Conservation (phyloP, 2,113 vertebrate species). For the Engraulis encrasicolus region DNA sequence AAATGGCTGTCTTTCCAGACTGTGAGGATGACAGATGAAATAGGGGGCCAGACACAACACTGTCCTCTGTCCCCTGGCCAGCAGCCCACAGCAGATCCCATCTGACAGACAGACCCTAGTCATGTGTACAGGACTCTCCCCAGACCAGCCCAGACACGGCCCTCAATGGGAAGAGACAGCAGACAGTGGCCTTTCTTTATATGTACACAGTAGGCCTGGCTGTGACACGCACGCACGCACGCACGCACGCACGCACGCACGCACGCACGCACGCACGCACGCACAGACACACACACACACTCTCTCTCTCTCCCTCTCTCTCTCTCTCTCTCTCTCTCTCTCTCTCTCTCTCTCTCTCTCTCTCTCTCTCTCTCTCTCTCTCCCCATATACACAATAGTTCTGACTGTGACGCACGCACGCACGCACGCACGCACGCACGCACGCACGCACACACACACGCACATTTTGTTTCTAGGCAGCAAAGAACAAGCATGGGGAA, state of each 20-base stretch:
- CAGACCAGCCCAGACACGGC: background rate
- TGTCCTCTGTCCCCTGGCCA: background rate
- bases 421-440: conserved; percentile 35
- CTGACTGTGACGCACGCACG: background rate
- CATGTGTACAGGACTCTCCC: background rate
- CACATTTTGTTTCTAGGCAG: conserved; percentile 48
- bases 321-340: too few relatives aligned
- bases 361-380: too few relatives aligned
- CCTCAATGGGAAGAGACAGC: background rate
- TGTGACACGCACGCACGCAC: background rate
- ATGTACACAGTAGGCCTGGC: background rate
- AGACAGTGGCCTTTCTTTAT: background rate
- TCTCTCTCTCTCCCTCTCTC: too few relatives aligned
- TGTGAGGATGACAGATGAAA: background rate
- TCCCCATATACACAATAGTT: background rate
- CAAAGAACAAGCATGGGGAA: conserved; percentile 44
- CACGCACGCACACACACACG: conserved; percentile 47
- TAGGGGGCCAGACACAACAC: background rate
- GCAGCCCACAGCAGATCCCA: background rate
- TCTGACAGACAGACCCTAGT: background rate
- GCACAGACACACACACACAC: too few relatives aligned
- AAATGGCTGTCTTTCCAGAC: background rate
- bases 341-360: too few relatives aligned
- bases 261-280: background rate
- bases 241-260: background rate